Percentiles rank a stretch among this genome's conserved stretches.
Conservation (phyloP, 1,140 invertebrate genomes). For the Lutraria rhynchaena region DNA sequence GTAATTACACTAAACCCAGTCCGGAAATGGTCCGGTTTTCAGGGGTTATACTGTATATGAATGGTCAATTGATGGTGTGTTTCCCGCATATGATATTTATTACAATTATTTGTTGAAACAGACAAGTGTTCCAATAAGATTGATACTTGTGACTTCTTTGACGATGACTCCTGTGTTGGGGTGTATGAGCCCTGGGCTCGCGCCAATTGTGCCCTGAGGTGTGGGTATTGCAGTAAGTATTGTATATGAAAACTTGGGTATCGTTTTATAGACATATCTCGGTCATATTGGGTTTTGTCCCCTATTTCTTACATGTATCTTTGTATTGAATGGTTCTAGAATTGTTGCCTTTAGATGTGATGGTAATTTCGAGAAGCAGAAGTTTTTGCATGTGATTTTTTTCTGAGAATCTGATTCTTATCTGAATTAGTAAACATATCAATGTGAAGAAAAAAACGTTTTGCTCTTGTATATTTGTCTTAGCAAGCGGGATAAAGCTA, state of each 20-base stretch:
- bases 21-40: too few relatives aligned
- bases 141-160: slow-evolving; percentile 35
- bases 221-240: slow-evolving; percentile 34
- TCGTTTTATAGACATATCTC: background rate
- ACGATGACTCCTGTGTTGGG: slow-evolving; percentile 4
- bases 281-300: background rate
- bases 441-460: too few relatives aligned
- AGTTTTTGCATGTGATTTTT: background rate
- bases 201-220: slow-evolving; percentile 35
- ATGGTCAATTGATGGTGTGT: too few relatives aligned
- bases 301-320: background rate
- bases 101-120: background rate
- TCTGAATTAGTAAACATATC: too few relatives aligned
- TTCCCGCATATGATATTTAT: too few relatives aligned
- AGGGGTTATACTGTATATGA: too few relatives aligned
- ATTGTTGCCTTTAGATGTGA: background rate
- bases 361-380: background rate
- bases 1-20: too few relatives aligned
- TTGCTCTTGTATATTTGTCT: too few relatives aligned
- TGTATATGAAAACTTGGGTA: background rate
- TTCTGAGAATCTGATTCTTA: background rate
- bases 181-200: slow-evolving; percentile 40
- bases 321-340: background rate
- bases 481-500: too few relatives aligned
- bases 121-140: slow-evolving; percentile 18